These are phyloP conservation scores for Drosophila seguyi DNA, from an alignment of 1,140 invertebrate genomes.

Conservation along the genomic window DNA sequence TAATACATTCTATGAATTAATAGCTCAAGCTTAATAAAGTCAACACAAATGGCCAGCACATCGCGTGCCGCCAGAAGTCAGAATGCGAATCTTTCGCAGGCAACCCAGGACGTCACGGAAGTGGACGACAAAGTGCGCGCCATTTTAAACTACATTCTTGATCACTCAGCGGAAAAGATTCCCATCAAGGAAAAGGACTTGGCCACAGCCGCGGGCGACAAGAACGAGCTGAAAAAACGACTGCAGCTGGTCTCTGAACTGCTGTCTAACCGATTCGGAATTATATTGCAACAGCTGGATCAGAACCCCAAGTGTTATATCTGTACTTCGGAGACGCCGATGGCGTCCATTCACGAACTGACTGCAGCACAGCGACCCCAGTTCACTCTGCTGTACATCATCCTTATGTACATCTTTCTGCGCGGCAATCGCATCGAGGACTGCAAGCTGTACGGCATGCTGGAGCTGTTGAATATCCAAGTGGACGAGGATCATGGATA, in stretches of 20 bases:
- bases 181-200: conserved; percentile 65
- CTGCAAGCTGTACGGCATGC: conserved; percentile 52
- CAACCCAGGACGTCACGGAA: neutral
- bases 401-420: conserved; percentile 71
- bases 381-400: conserved; percentile 57
- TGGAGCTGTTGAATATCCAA: conserved; percentile 47
- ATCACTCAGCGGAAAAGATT: conserved; percentile 56
- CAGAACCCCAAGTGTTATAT: conserved; percentile 46
- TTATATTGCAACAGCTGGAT: conserved; percentile 32
- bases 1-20: neutral
- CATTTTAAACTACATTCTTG: conserved; percentile 60
- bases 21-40: neutral
- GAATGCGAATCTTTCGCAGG: conserved; percentile 18
- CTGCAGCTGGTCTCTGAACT: conserved; percentile 45
- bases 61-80: conserved; percentile 38
- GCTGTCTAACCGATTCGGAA: conserved; percentile 45
- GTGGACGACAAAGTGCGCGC: conserved; percentile 47
- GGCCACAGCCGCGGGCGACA: conserved; percentile 15
- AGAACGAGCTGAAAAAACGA: conserved; percentile 21
- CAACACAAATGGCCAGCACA: conserved; percentile 50
- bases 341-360: conserved; percentile 51
- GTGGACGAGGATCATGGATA: conserved; percentile 66
- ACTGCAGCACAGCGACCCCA: conserved; percentile 51
- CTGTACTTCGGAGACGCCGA: conserved; percentile 50
- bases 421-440: conserved; percentile 53